These are phyloP conservation scores for Nothocercus julius DNA, from an alignment of 2,113 vertebrate genomes.

Conservation along the genomic window DNA sequence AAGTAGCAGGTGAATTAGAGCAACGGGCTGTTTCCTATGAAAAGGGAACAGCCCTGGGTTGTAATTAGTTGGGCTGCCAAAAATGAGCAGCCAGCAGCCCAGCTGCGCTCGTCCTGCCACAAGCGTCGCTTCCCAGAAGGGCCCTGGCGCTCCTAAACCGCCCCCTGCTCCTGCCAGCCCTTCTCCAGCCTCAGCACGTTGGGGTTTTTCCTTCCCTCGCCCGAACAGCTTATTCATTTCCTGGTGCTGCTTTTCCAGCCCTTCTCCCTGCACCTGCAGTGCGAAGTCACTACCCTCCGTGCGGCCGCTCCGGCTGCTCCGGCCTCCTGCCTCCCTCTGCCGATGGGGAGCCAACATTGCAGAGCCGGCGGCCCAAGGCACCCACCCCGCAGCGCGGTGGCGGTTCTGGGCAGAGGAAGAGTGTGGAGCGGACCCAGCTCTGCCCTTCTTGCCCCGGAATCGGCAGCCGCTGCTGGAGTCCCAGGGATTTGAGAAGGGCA, in stretches of 20 bases:
- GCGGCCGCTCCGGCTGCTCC: accelerated
- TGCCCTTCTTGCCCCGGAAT: accelerated
- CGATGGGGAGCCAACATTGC: conserved; percentile 13
- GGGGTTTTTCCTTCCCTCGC: accelerated
- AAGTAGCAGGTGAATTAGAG: background rate
- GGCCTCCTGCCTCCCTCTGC: conserved; percentile 19
- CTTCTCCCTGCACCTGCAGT: background rate
- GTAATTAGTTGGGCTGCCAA: background rate
- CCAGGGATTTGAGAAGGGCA: background rate
- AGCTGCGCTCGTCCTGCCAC: no score
- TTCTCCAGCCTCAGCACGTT: background rate
- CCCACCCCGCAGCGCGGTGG: accelerated
- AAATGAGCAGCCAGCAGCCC: background rate
- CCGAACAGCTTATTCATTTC: background rate
- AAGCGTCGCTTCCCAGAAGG: background rate
- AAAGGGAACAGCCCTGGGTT: background rate
- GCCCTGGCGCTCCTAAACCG: background rate
- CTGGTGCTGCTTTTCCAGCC: background rate
- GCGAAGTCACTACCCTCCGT: background rate
- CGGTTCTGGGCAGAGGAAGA: background rate
- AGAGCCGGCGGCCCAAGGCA: background rate
- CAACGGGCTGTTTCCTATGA: accelerated
- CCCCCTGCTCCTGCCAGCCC: background rate
- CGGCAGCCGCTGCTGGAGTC: accelerated
- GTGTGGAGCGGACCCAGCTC: accelerated